A percentile compares a stretch with the other conserved stretches of the same genome.
Conservation (phyloP, 2,888 invertebrate species). For the Netelia fuscicornis region DNA sequence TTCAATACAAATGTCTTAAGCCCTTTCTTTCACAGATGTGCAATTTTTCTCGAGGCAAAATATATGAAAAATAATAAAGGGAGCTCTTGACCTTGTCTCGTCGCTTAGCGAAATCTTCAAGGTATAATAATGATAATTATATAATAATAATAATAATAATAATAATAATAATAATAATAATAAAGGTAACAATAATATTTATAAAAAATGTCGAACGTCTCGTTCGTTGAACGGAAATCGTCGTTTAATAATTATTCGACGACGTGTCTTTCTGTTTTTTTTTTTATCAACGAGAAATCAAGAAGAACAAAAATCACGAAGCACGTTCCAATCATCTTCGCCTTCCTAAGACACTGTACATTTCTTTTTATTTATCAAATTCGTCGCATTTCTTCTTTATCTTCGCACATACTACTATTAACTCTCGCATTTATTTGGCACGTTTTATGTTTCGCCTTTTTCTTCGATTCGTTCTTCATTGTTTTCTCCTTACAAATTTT, state of each 20-base stretch:
- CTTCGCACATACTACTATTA: background rate
- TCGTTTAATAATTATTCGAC: constrained; percentile 46
- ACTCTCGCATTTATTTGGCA: constrained; percentile 67
- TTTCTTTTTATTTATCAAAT: constrained; percentile 29
- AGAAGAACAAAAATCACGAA: constrained; percentile 34
- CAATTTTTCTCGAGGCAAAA: constrained; percentile 16
- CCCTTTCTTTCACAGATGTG: background rate
- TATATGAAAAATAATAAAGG: constrained; percentile 18
- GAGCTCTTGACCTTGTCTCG: constrained; percentile 39
- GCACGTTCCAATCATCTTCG: constrained; percentile 40
- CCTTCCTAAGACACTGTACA: constrained; percentile 64
- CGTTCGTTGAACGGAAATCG: constrained; percentile 14
- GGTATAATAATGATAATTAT: background rate
- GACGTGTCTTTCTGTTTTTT: background rate
- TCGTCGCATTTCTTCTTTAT: background rate
- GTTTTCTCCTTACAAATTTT: background rate
- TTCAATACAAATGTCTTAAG: background rate
- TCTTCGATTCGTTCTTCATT: constrained; percentile 30
- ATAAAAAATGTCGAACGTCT: constrained; percentile 55
- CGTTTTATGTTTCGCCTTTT: constrained; percentile 59
- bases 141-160: constrained; percentile 30
- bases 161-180: constrained; percentile 22
- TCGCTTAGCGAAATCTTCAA: constrained; percentile 43
- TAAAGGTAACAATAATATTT: constrained; percentile 41
- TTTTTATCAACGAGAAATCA: constrained; percentile 25